These are phyloP conservation scores for Ophion ellenae DNA, from an alignment of 2,888 invertebrate species.

Conservation along the genomic window DNA sequence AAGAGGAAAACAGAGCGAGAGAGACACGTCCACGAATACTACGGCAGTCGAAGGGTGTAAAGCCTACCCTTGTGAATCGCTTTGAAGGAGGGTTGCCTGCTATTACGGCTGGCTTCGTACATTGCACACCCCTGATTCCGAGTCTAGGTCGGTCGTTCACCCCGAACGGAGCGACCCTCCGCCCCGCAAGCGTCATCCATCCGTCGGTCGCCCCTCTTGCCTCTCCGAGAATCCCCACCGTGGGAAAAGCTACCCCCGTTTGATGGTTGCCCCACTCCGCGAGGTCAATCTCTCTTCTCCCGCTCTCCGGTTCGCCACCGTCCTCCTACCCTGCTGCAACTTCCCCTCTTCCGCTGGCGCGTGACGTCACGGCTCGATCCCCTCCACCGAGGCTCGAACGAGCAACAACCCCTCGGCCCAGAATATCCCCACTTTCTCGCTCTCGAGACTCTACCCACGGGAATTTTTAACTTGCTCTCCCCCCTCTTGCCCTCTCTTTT, in stretches of 20 bases:
- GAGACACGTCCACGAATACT: conserved; percentile 46
- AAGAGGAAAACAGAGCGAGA: conserved; percentile 8
- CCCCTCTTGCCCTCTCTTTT: neutral
- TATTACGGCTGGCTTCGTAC: conserved; percentile 79
- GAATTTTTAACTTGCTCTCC: conserved; percentile 45
- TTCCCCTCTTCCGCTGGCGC: conserved; percentile 63
- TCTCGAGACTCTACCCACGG: conserved; percentile 10
- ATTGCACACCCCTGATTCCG: conserved; percentile 83
- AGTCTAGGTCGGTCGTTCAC: conserved; percentile 84
- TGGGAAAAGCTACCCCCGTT: conserved; percentile 42
- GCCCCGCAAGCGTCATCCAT: conserved; percentile 69
- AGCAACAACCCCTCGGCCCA: conserved; percentile 59
- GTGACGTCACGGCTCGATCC: conserved; percentile 77
- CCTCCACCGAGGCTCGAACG: conserved; percentile 46
- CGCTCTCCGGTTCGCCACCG: conserved; percentile 61
- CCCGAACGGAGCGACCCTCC: conserved; percentile 71
- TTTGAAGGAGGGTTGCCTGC: conserved; percentile 77
- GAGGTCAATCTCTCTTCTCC: conserved; percentile 53
- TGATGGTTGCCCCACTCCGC: conserved; percentile 60
- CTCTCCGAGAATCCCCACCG: conserved; percentile 11
- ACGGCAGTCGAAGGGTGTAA: conserved; percentile 71
- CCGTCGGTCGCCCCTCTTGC: conserved; percentile 32
- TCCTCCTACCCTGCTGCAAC: conserved; percentile 50
- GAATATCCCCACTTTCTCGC: conserved; percentile 14
- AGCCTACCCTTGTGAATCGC: conserved; percentile 80